Evolutionary conservation across 2,797 vertebrate genomes (phyloP).

Genomic region (Sebastes flavidus): DNA sequence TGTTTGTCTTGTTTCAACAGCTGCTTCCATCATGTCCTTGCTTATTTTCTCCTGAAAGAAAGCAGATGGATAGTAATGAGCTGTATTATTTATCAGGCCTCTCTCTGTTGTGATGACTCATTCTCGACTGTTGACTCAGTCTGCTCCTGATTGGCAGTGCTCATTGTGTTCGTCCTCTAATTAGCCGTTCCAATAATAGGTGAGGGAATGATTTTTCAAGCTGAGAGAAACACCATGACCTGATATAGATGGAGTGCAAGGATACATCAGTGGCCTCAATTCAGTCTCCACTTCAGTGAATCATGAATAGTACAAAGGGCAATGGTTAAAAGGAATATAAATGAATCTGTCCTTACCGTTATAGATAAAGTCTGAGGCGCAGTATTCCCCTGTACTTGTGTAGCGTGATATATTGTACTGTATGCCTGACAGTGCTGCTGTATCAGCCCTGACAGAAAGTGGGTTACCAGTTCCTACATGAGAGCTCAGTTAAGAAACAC

Average conservation of each 20-base stretch:
- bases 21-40: not conserved
- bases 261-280: not conserved
- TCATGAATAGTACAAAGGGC: not conserved
- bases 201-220: not conserved
- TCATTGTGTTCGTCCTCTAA: slow-evolving; percentile 36
- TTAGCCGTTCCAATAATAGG: slow-evolving; percentile 24
- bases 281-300: not conserved
- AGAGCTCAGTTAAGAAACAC: slow-evolving; percentile 35
- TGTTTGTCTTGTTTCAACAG: not conserved
- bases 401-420: not conserved
- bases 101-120: slow-evolving; percentile 25
- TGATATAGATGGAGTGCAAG: not conserved
- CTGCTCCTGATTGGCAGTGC: slow-evolving; percentile 1
- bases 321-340: not conserved
- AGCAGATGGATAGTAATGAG: slow-evolving; percentile 2
- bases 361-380: not conserved
- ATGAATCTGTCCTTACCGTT: not conserved
- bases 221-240: not conserved
- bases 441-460: slow-evolving; percentile 7
- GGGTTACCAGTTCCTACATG: slow-evolving; percentile 20
- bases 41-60: slow-evolving; percentile 7
- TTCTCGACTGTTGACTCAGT: not conserved
- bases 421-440: not conserved
- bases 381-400: not conserved
- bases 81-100: slow-evolving; percentile 6